phyloP scores from a whole-genome alignment of 2,113 vertebrate genomes.

The Turnix velox region DNA sequence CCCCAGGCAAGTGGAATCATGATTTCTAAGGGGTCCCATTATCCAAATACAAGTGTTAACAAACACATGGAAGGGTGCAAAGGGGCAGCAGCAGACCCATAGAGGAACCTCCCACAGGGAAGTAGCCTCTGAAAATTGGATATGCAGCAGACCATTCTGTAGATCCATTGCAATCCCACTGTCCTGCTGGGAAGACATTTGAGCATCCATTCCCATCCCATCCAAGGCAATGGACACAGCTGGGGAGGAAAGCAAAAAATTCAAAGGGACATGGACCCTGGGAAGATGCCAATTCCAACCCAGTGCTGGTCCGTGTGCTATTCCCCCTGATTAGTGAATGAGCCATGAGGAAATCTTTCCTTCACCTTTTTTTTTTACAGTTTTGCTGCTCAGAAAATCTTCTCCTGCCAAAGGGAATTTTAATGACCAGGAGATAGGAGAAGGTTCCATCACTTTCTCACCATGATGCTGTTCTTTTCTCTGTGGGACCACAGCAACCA shows the following conservation, averaged over 20 bases:
- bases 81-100: neutral
- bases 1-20: accelerated
- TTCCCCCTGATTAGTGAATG: neutral
- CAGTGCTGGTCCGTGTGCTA: neutral
- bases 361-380: neutral
- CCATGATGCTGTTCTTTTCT: neutral
- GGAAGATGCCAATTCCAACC: neutral
- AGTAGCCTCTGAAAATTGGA: neutral
- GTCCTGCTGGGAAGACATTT: accelerated
- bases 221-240: neutral
- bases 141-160: neutral
- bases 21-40: neutral
- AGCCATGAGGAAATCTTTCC: neutral
- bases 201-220: no score
- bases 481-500: neutral
- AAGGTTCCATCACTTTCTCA: neutral
- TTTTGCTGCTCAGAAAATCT: neutral
- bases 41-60: neutral
- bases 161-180: neutral
- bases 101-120: accelerated
- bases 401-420: neutral
- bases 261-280: accelerated
- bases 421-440: neutral
- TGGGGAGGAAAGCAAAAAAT: neutral
- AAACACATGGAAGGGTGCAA: accelerated